Conservation (phyloP, 2,888 invertebrate genomes). For the Agrilus mali region DNA sequence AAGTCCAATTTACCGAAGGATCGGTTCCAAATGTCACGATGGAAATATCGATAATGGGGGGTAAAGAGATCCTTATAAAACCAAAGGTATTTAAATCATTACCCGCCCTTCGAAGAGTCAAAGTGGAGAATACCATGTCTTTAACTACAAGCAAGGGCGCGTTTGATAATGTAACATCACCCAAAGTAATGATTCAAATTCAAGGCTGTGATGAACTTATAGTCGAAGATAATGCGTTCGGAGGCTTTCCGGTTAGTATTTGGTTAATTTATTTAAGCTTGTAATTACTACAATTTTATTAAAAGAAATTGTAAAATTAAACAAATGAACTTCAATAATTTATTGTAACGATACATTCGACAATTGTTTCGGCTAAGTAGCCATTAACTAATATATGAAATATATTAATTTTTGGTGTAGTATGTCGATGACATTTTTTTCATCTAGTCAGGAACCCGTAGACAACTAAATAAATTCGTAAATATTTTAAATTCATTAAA, state of each 20-base stretch:
- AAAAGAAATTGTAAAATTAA: no score
- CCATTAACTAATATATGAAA: no score
- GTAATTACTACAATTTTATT: no score
- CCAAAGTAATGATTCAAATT: slow-evolving; percentile 47
- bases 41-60: slow-evolving; percentile 45
- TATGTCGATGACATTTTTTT: no score
- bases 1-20: slow-evolving; percentile 35
- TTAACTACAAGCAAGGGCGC: slow-evolving; percentile 45
- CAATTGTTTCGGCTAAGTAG: no score
- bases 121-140: slow-evolving; percentile 38
- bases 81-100: slow-evolving; percentile 44
- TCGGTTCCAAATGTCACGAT: slow-evolving; percentile 45
- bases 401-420: no score
- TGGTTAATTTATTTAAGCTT: no score
- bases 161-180: slow-evolving; percentile 46
- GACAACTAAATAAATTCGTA: no score
- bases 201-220: slow-evolving; percentile 44
- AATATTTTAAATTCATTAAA: no score
- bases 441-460: no score
- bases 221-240: slow-evolving; percentile 51
- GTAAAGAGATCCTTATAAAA: slow-evolving; percentile 41
- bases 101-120: slow-evolving; percentile 41
- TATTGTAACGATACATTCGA: no score
- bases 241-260: slow-evolving; percentile 40
- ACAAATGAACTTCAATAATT: no score